Evolutionary conservation across 2,797 vertebrate species (phyloP).

Genomic region (Coreius guichenoti): DNA sequence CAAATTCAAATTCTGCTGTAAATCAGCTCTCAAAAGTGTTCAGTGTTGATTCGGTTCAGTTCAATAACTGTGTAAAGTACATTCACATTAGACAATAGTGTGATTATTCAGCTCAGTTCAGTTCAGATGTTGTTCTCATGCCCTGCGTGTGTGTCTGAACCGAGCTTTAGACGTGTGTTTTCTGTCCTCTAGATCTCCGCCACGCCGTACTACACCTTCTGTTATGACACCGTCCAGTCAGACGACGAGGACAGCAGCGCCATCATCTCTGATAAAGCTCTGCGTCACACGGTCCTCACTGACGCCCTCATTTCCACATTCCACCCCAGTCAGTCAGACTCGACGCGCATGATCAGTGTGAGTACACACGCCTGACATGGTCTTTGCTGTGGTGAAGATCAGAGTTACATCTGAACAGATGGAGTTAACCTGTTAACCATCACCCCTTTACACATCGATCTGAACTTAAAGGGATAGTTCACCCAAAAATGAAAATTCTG

Average conservation of each 20-base stretch:
- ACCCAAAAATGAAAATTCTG: too few relatives aligned
- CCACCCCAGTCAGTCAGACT: constrained; percentile 73
- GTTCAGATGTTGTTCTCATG: background rate
- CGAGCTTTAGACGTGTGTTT: background rate
- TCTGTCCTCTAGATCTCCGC: constrained; percentile 66
- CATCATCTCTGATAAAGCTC: constrained; percentile 72
- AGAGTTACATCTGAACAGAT: background rate
- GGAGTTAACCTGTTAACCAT: background rate
- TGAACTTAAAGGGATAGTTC: background rate
- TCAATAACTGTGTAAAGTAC: too few relatives aligned
- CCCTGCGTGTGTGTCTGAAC: background rate
- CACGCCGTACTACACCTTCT: constrained; percentile 80
- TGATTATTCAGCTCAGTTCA: too few relatives aligned
- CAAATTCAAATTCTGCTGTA: too few relatives aligned
- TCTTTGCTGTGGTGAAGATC: too few relatives aligned
- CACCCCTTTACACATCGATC: background rate
- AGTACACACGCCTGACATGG: constrained; percentile 50
- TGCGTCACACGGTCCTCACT: constrained; percentile 77
- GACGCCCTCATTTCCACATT: constrained; percentile 85
- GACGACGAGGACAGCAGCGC: constrained; percentile 67
- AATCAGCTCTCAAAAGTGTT: too few relatives aligned
- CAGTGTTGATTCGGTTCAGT: too few relatives aligned
- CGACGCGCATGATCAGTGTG: constrained; percentile 75
- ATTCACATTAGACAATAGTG: too few relatives aligned
- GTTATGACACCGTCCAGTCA: constrained; percentile 71